Percentiles rank a stretch among this genome's conserved stretches.
These are phyloP conservation scores for Ramphastos sulfuratus DNA, from an alignment of 2,113 vertebrate species.

Conservation along the genomic window DNA sequence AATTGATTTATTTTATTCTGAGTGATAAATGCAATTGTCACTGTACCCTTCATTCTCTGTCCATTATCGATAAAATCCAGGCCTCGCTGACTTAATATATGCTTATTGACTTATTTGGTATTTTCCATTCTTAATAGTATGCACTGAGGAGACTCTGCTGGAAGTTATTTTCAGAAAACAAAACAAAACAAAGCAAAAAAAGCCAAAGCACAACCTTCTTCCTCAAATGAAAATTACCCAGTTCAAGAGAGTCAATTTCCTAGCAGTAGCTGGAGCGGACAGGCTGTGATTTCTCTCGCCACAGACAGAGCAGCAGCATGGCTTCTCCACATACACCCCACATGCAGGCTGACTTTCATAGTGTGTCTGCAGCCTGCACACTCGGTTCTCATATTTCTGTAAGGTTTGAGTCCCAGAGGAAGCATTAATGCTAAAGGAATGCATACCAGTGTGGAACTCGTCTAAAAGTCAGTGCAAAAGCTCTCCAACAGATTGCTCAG, in stretches of 20 bases:
- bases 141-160: not conserved
- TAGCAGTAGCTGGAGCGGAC: not conserved
- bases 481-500: conserved; percentile 44
- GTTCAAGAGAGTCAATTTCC: not conserved
- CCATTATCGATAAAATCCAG: not conserved
- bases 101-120: not conserved
- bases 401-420: conserved; percentile 72
- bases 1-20: conserved; percentile 33
- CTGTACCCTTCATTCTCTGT: conserved; percentile 9
- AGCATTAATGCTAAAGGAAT: conserved; percentile 74
- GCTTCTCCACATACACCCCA: not conserved
- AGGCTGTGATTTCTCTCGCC: not conserved
- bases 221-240: not conserved
- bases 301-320: not conserved
- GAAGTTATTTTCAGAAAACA: not conserved
- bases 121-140: not conserved
- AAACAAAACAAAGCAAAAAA: not conserved
- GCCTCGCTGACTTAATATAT: conserved; percentile 15
- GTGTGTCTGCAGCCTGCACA: conserved; percentile 37
- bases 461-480: conserved; percentile 33
- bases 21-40: conserved; percentile 38
- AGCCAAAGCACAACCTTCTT: not conserved
- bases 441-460: conserved; percentile 55
- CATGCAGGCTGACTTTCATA: not conserved
- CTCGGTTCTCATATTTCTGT: conserved; percentile 67